Evolutionary conservation across 2,797 vertebrate genomes (phyloP), one percentile per base, ranked within the genome.

Genomic region (Ctenosaura bakeri): DNA sequence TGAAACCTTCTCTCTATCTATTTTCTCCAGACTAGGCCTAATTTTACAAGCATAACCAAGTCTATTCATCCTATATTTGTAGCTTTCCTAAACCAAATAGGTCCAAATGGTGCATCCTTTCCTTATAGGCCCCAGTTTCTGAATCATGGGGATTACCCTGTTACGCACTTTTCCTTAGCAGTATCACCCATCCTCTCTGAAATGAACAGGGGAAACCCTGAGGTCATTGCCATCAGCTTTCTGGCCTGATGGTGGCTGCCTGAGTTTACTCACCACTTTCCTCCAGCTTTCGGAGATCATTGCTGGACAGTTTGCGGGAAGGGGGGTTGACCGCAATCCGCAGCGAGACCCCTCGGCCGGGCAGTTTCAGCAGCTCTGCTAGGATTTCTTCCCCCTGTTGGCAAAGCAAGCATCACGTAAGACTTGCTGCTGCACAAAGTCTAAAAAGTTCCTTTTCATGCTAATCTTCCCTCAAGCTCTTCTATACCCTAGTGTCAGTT

Each of bases 311-410:
- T 0, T 91, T 87, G 0, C 83, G 73, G 0, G 89, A 90, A 0
- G 98, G 98, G 0, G 88, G 96, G 95, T 97, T 98, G 71, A 99
- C 98, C 0, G 98, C 98, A 0, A 99, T 95, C 0, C 98, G 98
- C 52, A 99, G 96, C 0, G 97, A 46, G 54, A 99, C 54, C 0
- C 96, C 96, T 6, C 93, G 95, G 2, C 93, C 94, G 0, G 98
- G 95, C 1, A 98, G 88, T 0, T 94, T 89, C 24, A 96, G 94
- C 0, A 99, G 96, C 29, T 97, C 97, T 59, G 96, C 89, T 38
- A 99, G 95, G 83, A 99, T 85, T 6, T 94, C 90, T 94, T 99
- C 98, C 0, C 99, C 99, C 99, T 99, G 94, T 0, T 4, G 14
- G 12, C 29, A 38, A 64, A 64, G 6, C 8, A 29, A n/a, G 20